Evolutionary conservation across 2,113 vertebrate genomes (phyloP).

Genomic region (Onychorhynchus coronatus): DNA sequence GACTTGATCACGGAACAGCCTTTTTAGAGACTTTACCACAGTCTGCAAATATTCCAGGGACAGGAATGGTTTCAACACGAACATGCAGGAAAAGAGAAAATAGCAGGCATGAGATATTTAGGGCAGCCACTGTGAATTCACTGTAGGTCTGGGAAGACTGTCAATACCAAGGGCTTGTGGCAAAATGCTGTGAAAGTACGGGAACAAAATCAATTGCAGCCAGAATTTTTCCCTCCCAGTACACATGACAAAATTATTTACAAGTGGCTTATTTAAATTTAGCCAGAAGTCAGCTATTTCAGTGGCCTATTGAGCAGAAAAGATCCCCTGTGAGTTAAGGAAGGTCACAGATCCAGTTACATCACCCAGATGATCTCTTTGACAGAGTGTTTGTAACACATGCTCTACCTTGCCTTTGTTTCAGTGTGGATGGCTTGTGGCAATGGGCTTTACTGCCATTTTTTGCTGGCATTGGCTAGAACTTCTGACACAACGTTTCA

Average conservation of each 20-base stretch:
- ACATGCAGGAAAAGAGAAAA: not conserved
- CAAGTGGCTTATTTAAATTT: conserved; percentile 62
- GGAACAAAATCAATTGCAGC: conserved; percentile 60
- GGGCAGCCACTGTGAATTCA: conserved; percentile 31
- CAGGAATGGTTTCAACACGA: not conserved
- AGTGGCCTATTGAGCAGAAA: conserved; percentile 17
- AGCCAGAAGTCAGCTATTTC: conserved; percentile 47
- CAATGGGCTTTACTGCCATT: not conserved
- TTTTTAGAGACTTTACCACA: not conserved
- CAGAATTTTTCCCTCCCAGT: conserved; percentile 63
- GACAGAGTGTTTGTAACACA: not conserved
- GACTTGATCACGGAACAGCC: not conserved
- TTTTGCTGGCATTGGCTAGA: not conserved
- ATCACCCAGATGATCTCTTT: not conserved
- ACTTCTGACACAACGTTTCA: not conserved
- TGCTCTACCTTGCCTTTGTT: not conserved
- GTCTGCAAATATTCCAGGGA: not conserved
- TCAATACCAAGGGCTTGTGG: conserved; percentile 52
- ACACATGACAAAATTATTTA: conserved; percentile 69
- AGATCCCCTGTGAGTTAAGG: not conserved
- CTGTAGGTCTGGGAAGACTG: conserved; percentile 41
- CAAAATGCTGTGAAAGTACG: conserved; percentile 55
- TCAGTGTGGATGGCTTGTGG: not conserved
- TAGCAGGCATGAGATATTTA: conserved; percentile 21
- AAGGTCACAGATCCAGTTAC: conserved; percentile 10